phyloP scores from a whole-genome alignment of 2,888 invertebrate species.

The Bombyx huttoni region DNA sequence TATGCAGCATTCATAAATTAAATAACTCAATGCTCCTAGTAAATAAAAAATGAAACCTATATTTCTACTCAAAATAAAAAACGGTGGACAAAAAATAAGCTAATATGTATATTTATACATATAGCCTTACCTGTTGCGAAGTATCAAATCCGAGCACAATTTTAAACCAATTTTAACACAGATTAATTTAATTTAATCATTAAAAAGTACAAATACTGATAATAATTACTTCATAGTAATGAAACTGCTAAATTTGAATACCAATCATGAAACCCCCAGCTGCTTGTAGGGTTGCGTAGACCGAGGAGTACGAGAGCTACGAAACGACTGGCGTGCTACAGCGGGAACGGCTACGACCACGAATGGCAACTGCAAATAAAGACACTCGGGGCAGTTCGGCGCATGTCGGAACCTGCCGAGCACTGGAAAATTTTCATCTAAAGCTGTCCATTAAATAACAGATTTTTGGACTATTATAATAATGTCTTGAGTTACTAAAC shows the following conservation, averaged over 20 bases:
- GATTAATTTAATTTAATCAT: neutral
- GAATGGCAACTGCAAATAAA: constrained; percentile 34
- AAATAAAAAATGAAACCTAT: too few relatives aligned
- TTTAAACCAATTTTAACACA: constrained; percentile 1
- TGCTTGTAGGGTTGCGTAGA: constrained; percentile 14
- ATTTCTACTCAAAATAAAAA: neutral
- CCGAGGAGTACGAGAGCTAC: constrained; percentile 38
- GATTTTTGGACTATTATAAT: neutral
- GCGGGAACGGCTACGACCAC: constrained; percentile 26
- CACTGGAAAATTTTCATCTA: constrained; percentile 30
- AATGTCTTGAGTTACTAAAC: too few relatives aligned
- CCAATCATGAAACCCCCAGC: neutral
- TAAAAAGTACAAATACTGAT: constrained; percentile 1
- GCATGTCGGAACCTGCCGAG: constrained; percentile 42
- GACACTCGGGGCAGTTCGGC: constrained; percentile 33
- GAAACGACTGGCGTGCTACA: constrained; percentile 57
- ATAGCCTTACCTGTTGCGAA: constrained; percentile 25
- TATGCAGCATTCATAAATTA: too few relatives aligned
- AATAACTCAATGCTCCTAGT: too few relatives aligned
- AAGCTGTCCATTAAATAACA: constrained; percentile 23
- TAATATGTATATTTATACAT: constrained; percentile 1
- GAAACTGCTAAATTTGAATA: neutral
- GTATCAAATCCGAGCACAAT: constrained; percentile 21
- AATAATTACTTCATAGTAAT: neutral
- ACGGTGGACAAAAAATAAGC: neutral